Percentiles rank a stretch among this genome's conserved stretches.
phyloP scores from a whole-genome alignment of 37 sponge, comb jelly and placozoan genomes.

The Tethya wilhelma region DNA sequence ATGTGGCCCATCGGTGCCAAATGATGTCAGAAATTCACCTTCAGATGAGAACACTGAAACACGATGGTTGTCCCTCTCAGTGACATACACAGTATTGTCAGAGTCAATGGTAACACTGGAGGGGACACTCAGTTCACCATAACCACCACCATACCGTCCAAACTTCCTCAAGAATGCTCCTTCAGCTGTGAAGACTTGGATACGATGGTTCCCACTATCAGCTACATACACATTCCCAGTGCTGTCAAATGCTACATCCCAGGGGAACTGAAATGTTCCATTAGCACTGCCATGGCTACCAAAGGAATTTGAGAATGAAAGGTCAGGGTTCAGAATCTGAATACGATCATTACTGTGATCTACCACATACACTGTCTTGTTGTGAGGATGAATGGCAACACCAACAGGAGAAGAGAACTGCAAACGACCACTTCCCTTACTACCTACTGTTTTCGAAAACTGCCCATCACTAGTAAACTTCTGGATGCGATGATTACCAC shows the following conservation, averaged over 20 bases:
- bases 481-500: slow-evolving; percentile 21
- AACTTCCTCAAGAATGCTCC: slow-evolving; percentile 37
- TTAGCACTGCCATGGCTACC: slow-evolving; percentile 1
- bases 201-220: slow-evolving; percentile 39
- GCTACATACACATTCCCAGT: slow-evolving; percentile 40
- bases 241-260: slow-evolving; percentile 2
- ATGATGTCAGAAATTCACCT: slow-evolving; percentile 41
- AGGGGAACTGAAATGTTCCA: slow-evolving; percentile 4
- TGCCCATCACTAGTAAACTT: slow-evolving; percentile 33
- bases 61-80: slow-evolving; percentile 11
- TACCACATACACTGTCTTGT: slow-evolving; percentile 27
- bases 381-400: slow-evolving; percentile 12
- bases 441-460: slow-evolving; percentile 16
- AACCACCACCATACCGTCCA: slow-evolving; percentile 17
- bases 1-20: slow-evolving; percentile 43
- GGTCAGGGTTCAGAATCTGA: slow-evolving; percentile 42
- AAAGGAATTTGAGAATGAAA: slow-evolving; percentile 6
- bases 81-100: slow-evolving; percentile 25
- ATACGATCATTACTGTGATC: slow-evolving; percentile 27
- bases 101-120: slow-evolving; percentile 4
- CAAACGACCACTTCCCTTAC: slow-evolving; percentile 20
- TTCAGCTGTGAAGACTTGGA: slow-evolving; percentile 52
- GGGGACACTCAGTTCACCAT: slow-evolving; percentile 19
- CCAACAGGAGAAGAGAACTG: slow-evolving; percentile 32
- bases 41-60: slow-evolving; percentile 38